Percentiles rank a stretch among this genome's conserved stretches.
Evolutionary conservation across 2,797 vertebrate genomes (phyloP).

Genomic region (Oreochromis mossambicus): DNA sequence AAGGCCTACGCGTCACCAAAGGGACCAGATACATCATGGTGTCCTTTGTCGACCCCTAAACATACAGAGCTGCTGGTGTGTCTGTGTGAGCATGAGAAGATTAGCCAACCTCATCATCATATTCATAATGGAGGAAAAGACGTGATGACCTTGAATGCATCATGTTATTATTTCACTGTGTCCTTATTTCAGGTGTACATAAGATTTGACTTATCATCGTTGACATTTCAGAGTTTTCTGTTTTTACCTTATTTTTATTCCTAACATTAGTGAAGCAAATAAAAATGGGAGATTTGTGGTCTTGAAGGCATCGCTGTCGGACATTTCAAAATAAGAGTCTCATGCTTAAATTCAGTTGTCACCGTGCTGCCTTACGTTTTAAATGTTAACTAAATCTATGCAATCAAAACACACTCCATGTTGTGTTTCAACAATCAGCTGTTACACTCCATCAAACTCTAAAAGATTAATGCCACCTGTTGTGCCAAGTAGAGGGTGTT

Average conservation of each 20-base stretch:
- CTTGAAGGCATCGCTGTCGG: not conserved
- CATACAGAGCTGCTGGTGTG: accelerated
- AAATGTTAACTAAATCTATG: conserved; percentile 5
- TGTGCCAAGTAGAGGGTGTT: not conserved
- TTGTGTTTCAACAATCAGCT: not conserved
- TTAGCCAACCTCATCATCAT: not conserved
- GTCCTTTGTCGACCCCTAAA: conserved; percentile 87
- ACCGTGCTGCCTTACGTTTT: conserved; percentile 21
- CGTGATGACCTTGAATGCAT: conserved; percentile 1
- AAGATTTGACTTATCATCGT: not conserved
- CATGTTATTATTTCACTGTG: not conserved
- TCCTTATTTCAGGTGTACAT: not conserved
- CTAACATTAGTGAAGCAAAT: not conserved
- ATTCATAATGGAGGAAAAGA: not conserved
- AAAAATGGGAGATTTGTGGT: not conserved
- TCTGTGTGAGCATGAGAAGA: not conserved
- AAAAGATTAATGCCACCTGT: not conserved
- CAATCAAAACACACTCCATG: not conserved
- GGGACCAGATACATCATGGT: conserved; percentile 93
- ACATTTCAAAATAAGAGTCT: conserved; percentile 26
- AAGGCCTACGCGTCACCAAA: conserved; percentile 83
- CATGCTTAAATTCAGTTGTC: not conserved
- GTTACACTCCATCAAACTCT: not conserved
- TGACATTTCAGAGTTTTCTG: not conserved
- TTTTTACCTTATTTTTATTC: not conserved